phyloP scores from a whole-genome alignment of 2,888 invertebrate species.

The Sminthurinus aureus region DNA sequence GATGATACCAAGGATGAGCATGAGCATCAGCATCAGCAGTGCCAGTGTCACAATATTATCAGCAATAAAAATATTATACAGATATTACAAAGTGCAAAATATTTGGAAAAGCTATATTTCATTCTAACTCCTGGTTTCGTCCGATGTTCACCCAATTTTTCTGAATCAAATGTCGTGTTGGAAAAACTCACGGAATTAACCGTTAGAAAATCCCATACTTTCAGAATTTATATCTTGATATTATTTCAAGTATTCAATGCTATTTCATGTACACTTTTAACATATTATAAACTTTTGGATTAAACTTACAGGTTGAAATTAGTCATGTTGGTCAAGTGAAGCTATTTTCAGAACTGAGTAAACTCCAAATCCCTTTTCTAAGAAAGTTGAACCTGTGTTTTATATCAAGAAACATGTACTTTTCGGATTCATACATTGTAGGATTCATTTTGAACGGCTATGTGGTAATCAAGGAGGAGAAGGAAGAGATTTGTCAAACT shows the following conservation, averaged over 20 bases:
- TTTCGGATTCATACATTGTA: background rate
- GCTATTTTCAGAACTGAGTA: background rate
- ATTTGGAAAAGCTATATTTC: background rate
- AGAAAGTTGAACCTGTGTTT: background rate
- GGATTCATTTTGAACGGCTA: slow-evolving; percentile 4
- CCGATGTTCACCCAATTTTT: background rate
- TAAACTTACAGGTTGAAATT: background rate
- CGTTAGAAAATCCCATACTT: background rate
- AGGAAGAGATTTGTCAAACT: slow-evolving; percentile 6
- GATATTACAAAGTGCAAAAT: background rate
- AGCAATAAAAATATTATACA: background rate
- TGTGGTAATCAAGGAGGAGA: background rate
- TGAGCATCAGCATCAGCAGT: background rate
- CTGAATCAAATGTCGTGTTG: background rate
- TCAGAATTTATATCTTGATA: too few relatives aligned
- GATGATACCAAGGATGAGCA: background rate
- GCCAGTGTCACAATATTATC: background rate
- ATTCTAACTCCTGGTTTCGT: background rate
- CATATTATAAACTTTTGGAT: too few relatives aligned
- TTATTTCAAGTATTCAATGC: too few relatives aligned
- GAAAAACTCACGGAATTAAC: background rate
- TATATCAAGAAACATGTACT: background rate
- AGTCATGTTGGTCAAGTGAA: background rate
- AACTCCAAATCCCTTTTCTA: background rate
- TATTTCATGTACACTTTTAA: too few relatives aligned